These are phyloP conservation scores for Pterobdella sp. DNA, from an alignment of 2,888 invertebrate genomes.

Conservation along the genomic window DNA sequence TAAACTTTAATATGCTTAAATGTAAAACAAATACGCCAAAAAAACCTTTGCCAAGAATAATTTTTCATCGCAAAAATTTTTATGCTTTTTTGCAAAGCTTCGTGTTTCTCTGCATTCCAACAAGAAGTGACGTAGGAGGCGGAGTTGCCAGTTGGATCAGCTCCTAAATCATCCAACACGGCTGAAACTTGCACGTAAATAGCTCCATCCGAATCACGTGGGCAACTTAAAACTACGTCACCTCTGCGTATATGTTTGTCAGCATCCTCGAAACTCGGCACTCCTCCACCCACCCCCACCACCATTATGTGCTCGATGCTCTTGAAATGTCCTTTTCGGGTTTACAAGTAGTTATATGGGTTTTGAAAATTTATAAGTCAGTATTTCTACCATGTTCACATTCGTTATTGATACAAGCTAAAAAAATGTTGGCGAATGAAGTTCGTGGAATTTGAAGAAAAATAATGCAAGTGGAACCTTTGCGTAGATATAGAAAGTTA, in stretches of 20 bases:
- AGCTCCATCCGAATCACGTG: constrained; percentile 39
- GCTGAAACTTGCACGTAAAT: constrained; percentile 70
- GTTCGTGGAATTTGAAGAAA: too few species aligned
- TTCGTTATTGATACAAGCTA: too few species aligned
- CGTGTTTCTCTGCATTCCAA: constrained; percentile 59
- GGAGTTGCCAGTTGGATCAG: constrained; percentile 38
- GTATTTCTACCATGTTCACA: too few species aligned
- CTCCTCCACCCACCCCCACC: constrained; percentile 91
- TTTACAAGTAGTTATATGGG: too few species aligned
- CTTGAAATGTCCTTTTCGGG: constrained; percentile 47
- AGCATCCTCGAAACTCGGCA: constrained; percentile 91
- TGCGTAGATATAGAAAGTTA: too few species aligned
- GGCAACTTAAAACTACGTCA: constrained; percentile 48
- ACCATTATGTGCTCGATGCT: constrained; percentile 84
- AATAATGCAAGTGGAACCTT: too few species aligned
- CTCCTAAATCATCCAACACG: constrained; percentile 30
- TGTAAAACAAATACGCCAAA: neutral
- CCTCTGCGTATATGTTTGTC: constrained; percentile 79
- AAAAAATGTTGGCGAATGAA: too few species aligned
- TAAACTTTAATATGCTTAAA: neutral
- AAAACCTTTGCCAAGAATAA: neutral
- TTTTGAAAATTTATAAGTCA: too few species aligned
- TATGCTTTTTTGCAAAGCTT: neutral
- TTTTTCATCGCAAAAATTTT: neutral
- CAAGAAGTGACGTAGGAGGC: constrained; percentile 42